phyloP scores from a whole-genome alignment of 2,797 vertebrate species.

The Tiaroga cobitis region DNA sequence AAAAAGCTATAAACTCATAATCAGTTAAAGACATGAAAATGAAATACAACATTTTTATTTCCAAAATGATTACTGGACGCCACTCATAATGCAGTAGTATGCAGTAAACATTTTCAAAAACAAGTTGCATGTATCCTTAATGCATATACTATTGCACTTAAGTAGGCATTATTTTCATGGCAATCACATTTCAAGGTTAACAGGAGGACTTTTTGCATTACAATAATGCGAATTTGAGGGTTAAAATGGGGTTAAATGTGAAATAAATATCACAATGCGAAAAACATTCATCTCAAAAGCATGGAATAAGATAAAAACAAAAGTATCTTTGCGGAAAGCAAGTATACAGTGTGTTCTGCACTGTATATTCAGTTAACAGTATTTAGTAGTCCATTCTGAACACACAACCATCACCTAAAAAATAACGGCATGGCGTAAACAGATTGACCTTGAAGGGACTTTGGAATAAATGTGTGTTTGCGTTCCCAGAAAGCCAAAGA shows the following conservation, averaged over 20 bases:
- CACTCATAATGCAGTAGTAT: not conserved
- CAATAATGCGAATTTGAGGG: not conserved
- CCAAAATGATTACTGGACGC: not conserved
- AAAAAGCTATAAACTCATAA: not conserved
- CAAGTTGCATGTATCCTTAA: not conserved
- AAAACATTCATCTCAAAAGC: not conserved
- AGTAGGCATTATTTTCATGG: not conserved
- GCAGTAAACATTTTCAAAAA: not conserved
- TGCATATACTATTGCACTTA: not conserved
- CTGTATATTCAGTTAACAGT: no score
- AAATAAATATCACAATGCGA: not conserved
- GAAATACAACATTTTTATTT: not conserved
- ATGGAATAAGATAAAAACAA: not conserved
- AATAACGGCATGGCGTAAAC: not conserved
- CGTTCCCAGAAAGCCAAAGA: constrained; percentile 76
- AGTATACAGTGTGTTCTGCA: not conserved
- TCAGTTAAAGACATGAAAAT: not conserved
- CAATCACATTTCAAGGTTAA: not conserved
- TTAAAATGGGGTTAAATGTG: not conserved
- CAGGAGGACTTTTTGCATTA: not conserved
- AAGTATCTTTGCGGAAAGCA: not conserved
- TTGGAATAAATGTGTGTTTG: not conserved
- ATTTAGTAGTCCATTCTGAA: not conserved
- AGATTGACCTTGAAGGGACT: not conserved
- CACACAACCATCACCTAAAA: not conserved